phyloP scores from a whole-genome alignment of 2,113 vertebrate genomes.

The Sylvietta virens region DNA sequence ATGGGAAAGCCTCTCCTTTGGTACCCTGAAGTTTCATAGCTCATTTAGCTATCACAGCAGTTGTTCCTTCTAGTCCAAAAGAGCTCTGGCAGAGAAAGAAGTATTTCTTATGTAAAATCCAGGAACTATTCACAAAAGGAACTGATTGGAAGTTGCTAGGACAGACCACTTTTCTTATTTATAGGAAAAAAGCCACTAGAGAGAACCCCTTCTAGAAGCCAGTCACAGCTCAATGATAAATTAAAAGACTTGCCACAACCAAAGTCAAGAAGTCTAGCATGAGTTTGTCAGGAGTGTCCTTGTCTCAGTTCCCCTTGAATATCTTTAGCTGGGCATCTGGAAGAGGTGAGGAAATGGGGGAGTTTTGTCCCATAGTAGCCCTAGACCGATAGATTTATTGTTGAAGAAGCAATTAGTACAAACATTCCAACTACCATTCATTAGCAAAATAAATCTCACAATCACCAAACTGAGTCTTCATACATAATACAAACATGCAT shows the following conservation, averaged over 20 bases:
- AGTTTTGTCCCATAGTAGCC: not conserved
- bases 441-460: not conserved
- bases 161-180: not conserved
- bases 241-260: not conserved
- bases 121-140: not conserved
- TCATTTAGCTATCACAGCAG: not conserved
- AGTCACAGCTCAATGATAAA: not conserved
- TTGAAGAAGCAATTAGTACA: not conserved
- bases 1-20: not conserved
- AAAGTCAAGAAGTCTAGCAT: not conserved
- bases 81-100: not conserved
- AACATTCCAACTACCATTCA: not conserved
- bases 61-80: not conserved
- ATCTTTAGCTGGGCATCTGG: not conserved
- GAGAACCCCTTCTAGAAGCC: not conserved
- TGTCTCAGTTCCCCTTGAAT: not conserved
- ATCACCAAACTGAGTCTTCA: not conserved
- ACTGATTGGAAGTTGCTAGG: not conserved
- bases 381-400: not conserved
- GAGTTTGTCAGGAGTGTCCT: not conserved
- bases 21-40: not conserved
- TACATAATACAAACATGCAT: not conserved
- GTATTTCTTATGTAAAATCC: not conserved
- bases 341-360: not conserved
- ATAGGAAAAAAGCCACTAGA: not conserved